Evolutionary conservation across 2,113 vertebrate genomes (phyloP), one percentile per base, ranked within the genome.

Genomic region (Uropsilus gracilis): DNA sequence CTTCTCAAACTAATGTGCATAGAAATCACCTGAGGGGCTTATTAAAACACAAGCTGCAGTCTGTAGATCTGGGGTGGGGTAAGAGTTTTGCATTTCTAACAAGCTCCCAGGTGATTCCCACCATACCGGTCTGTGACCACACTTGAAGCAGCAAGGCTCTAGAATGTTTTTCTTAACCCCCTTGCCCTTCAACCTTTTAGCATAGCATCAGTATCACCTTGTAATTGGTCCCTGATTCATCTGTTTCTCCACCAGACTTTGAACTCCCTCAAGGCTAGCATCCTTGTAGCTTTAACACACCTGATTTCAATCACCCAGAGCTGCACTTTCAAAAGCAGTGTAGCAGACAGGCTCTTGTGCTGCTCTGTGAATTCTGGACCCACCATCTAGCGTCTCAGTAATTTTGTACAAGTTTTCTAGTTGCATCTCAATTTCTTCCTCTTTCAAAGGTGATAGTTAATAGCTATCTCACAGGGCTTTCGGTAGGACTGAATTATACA

Each of bases 1-100:
- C 22, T 94, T 92, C 81, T 78, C 75, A 77, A 96, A 87, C 3
- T 30, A 84, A 71, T 28, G 32, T 30, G 24, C 32, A 68, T 26
- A 66, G 55, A 94, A 93, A 95, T 91, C 95, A 75, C 93, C 82
- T 63, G 71, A 82, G 89, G 91, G 94, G 83, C 93, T 93, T 80
- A 78, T 89, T 86, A 95, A 95, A 92, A 46, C 6, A 8, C 64
- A 95, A 57, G 90, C 71, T 90, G 6, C 26, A 77, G 32, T 94
- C 44, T 63, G 18, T 1, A 94, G 53, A 42, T 90, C 64, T 81
- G 90, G 59, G 63, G 24, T 37, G 18, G 55, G 48, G 48, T 48
- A 63, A 83, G 63, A 14, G 55, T 50, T 84, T 34, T 88, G 46
- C 57, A 42, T 68, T 93, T 75, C 87, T 91, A 95, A 94, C 44